Evolutionary conservation across 2,797 vertebrate genomes (phyloP).

Genomic region (Nothura maculosa): DNA sequence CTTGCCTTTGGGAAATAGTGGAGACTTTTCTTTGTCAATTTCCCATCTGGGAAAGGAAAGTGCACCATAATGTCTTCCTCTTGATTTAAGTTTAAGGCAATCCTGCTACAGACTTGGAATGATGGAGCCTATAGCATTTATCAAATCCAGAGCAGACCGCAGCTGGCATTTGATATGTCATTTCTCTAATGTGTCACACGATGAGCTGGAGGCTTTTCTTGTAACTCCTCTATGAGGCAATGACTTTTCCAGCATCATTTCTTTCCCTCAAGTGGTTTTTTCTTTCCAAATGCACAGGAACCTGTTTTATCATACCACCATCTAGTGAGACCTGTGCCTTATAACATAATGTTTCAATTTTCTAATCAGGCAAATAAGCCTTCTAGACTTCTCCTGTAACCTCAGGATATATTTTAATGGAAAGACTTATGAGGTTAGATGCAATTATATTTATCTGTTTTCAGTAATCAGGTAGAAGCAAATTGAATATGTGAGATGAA

Average conservation of each 20-base stretch:
- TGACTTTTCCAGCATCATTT: neutral
- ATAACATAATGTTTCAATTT: neutral
- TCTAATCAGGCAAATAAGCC: neutral
- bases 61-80: neutral
- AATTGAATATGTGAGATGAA: neutral
- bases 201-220: neutral
- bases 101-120: accelerated
- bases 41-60: neutral
- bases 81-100: neutral
- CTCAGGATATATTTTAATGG: slow-evolving; percentile 46
- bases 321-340: accelerated
- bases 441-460: slow-evolving; percentile 54
- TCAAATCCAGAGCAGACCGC: neutral
- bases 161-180: neutral
- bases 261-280: neutral
- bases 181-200: accelerated
- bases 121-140: accelerated
- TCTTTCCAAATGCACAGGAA: neutral
- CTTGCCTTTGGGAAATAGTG: accelerated
- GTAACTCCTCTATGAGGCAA: neutral
- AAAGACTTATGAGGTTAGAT: slow-evolving; percentile 18
- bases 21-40: neutral
- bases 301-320: neutral
- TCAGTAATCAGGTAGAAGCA: neutral
- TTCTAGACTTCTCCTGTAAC: neutral